Evolutionary conservation across 2,888 invertebrate genomes (phyloP), one percentile per base, ranked within the genome.

Genomic region (Nasonia oneida): DNA sequence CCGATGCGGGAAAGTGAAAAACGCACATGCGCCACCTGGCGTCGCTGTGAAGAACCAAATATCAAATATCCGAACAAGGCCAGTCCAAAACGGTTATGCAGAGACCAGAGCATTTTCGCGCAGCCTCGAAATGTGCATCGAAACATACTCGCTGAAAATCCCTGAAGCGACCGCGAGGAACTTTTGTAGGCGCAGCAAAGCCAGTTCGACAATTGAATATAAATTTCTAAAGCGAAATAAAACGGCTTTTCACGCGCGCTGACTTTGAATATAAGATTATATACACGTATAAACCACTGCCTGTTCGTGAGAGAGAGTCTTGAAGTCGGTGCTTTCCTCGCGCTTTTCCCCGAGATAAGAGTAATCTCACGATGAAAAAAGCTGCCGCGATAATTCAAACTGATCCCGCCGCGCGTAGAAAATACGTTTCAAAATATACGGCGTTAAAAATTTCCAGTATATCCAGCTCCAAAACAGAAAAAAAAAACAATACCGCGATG

Each of bases 341-440:
- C 50, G 33, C 53, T 75, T 75, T 50, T 33, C 75, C 39, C 3
- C 18, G 42, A 74, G 42, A 78, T 78, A 78, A 78, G 78, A 47
- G 23, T 78, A 78, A 78, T 78, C 78, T 78, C 29, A 33, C 47
- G 2, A 12, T 67, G n/a, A 67, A 78, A 78, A 77, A 39, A 67
- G 29, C 75, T 77, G 42, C 15, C 29, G 18, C 67, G 78, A 78
- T 67, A 67, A 78, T 47, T 67, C 67, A 78, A 67, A 12, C 67
- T 61, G 67, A 29, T 33, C 14, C 15, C 10, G 14, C 29, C 2
- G 14, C 23, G 61, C 18, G 53, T 18, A 15, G 23, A 61, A 61
- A 0, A 23, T 61, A 23, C 15, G 3, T n/a, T 14, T 67, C 14
- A 10, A 64, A 64, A 64, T 64, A 18, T 23, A n/a, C 14, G 12